phyloP scores from a whole-genome alignment of 1,140 invertebrate species.

The Steinernema khuongi region DNA sequence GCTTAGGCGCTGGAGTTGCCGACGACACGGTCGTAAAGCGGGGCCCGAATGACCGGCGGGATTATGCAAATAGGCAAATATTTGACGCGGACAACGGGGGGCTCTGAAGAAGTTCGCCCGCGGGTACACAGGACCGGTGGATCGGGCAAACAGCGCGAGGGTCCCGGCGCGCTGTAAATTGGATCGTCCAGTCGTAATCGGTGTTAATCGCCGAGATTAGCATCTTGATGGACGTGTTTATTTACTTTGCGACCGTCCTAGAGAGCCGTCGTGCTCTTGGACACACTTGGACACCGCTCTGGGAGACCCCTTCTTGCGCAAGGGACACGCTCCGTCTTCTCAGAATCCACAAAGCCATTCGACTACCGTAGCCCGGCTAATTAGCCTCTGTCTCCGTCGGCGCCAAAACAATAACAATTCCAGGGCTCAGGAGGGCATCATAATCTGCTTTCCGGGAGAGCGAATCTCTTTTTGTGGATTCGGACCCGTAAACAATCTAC shows the following conservation, averaged over 20 bases:
- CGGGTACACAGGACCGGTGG: neutral
- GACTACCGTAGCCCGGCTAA: too few species aligned
- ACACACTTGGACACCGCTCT: neutral
- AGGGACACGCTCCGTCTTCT: neutral
- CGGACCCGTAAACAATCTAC: too few species aligned
- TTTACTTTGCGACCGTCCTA: neutral
- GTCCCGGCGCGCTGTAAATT: neutral
- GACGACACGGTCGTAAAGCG: neutral
- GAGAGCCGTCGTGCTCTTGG: neutral
- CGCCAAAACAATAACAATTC: too few species aligned
- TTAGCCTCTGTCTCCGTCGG: too few species aligned
- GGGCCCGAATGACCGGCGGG: neutral
- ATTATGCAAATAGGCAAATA: constrained; percentile 17
- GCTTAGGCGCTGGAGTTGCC: neutral
- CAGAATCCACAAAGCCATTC: too few species aligned
- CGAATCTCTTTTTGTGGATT: too few species aligned
- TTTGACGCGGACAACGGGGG: neutral
- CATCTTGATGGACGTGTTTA: neutral
- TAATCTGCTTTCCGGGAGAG: too few species aligned
- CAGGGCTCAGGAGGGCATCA: too few species aligned
- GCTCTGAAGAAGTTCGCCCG: neutral
- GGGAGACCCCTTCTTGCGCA: neutral
- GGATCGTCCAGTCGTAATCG: neutral
- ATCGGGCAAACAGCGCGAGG: neutral
- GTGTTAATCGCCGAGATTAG: neutral